These are phyloP conservation scores for Drosophila serrata DNA, from an alignment of 1,140 invertebrate genomes.

Conservation along the genomic window DNA sequence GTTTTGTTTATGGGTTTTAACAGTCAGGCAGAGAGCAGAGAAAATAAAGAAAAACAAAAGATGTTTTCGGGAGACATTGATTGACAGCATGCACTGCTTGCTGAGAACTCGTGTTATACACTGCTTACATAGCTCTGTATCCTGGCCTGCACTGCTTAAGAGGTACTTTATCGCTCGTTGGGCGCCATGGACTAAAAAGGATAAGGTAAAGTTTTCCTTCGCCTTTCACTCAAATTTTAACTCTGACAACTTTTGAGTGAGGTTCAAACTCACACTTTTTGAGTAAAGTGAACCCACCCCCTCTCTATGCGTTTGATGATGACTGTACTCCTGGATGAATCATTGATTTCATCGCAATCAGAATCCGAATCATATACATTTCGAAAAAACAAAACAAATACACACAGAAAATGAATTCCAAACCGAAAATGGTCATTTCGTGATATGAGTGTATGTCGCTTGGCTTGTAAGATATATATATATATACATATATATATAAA, in stretches of 20 bases:
- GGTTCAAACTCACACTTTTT: neutral
- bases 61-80: neutral
- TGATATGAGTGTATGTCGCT: conserved; percentile 32
- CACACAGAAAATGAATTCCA: conserved; percentile 46
- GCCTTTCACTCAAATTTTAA: neutral
- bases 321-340: conserved; percentile 47
- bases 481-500: too few relatives aligned
- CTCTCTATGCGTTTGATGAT: conserved; percentile 11
- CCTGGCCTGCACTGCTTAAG: neutral
- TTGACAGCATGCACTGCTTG: conserved; percentile 4
- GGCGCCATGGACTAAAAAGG: neutral
- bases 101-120: too few relatives aligned
- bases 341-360: conserved; percentile 51
- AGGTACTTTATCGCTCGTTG: neutral
- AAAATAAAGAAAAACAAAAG: neutral
- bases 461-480: conserved; percentile 37
- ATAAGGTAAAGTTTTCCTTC: neutral
- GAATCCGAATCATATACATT: conserved; percentile 50
- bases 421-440: conserved; percentile 50
- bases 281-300: neutral
- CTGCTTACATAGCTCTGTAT: neutral
- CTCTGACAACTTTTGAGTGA: too few relatives aligned
- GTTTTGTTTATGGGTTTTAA: conserved; percentile 16
- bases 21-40: neutral
- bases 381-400: conserved; percentile 24